Conservation (phyloP, 2,797 vertebrate species). For the Prunella strophiata region DNA sequence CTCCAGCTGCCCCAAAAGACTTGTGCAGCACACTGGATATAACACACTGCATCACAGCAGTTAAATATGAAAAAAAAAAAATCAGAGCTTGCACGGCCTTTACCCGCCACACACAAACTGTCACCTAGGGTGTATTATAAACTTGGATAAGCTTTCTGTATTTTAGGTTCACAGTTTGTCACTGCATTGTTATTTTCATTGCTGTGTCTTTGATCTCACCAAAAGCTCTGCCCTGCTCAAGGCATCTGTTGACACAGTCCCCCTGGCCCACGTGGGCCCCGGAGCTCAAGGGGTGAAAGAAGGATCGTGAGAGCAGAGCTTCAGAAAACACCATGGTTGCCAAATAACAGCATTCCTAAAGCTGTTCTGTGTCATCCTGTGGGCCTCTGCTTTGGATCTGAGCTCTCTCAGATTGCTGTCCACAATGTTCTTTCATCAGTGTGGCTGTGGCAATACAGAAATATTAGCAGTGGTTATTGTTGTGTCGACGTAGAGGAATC, state of each 20-base stretch:
- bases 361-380: background rate
- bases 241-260: slow-evolving; percentile 17
- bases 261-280: background rate
- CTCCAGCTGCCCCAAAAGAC: background rate
- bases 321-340: slow-evolving; percentile 1
- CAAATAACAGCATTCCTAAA: slow-evolving; percentile 13
- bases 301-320: background rate
- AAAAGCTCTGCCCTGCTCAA: background rate
- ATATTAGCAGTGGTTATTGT: background rate
- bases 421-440: background rate
- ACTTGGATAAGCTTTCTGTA: background rate
- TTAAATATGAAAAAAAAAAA: background rate
- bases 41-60: background rate
- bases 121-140: background rate
- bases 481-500: background rate
- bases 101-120: background rate
- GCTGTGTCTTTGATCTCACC: slow-evolving; percentile 29
- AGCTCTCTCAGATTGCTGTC: background rate
- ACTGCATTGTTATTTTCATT: slow-evolving; percentile 18
- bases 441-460: background rate
- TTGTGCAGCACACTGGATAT: background rate
- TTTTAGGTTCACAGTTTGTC: slow-evolving; percentile 24
- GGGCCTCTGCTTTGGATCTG: background rate
- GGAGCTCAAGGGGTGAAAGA: background rate
- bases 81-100: background rate